These are phyloP conservation scores for Aurelia coerulea DNA, from an alignment of 30 jellyfish, hydroid and myxozoan species.

Conservation along the genomic window DNA sequence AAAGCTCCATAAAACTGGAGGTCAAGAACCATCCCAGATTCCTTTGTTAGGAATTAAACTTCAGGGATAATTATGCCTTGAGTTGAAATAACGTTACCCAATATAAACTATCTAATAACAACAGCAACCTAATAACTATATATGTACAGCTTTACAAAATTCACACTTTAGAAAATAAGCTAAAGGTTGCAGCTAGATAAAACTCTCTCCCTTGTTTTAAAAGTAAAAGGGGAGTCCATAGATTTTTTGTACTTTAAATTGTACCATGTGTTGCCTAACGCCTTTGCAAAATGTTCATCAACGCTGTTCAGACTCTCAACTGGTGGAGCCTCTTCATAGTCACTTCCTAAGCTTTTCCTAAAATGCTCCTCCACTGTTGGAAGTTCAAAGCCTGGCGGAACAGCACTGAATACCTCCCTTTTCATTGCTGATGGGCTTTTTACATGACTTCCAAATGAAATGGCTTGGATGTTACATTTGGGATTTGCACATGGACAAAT, in stretches of 20 bases:
- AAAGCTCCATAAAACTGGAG: slow-evolving; percentile 48
- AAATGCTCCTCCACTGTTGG: slow-evolving; percentile 99
- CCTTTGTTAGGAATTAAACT: background rate
- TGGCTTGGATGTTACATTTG: slow-evolving; percentile 62
- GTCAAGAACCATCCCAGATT: background rate
- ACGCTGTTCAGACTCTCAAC: slow-evolving; percentile 87
- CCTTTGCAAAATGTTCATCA: slow-evolving; percentile 98
- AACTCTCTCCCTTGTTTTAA: slow-evolving; percentile 63
- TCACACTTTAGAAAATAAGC: slow-evolving; percentile 11
- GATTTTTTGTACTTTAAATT: slow-evolving; percentile 67
- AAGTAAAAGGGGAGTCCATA: slow-evolving; percentile 40
- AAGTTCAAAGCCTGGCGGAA: slow-evolving; percentile 85
- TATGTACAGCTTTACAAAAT: slow-evolving; percentile 33
- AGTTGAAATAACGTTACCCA: background rate
- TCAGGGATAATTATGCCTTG: background rate
- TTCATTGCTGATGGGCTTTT: slow-evolving; percentile 42
- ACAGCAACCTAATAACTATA: slow-evolving; percentile 5
- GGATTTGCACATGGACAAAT: slow-evolving; percentile 78
- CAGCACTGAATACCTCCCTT: slow-evolving; percentile 70
- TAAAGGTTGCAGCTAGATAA: slow-evolving; percentile 67
- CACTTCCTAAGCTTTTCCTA: slow-evolving; percentile 89
- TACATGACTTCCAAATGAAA: slow-evolving; percentile 46
- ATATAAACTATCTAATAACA: background rate
- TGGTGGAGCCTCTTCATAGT: slow-evolving; percentile 71
- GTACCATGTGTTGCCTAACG: slow-evolving; percentile 94